A percentile compares a stretch with the other conserved stretches of the same genome.
Evolutionary conservation across 2,888 invertebrate genomes (phyloP).

Genomic region (Myopa testacea): DNA sequence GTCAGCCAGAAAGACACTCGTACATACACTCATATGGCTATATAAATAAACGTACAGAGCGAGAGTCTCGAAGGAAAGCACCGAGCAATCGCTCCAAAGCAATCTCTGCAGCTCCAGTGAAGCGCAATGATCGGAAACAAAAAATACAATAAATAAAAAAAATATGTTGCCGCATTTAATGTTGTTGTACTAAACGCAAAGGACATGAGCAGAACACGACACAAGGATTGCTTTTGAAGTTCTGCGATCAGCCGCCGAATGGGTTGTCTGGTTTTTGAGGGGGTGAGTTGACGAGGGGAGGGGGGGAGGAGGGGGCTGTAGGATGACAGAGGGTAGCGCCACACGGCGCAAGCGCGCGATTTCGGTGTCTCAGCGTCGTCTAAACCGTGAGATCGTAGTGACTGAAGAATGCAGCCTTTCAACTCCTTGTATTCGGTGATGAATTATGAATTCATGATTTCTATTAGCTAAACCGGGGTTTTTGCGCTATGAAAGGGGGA

Average conservation of each 20-base stretch:
- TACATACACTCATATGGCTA: too few relatives aligned
- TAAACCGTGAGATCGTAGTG: constrained; percentile 4
- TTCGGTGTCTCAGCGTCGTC: not conserved
- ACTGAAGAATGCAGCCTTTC: constrained; percentile 27
- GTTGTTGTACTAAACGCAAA: constrained; percentile 42
- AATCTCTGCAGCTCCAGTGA: constrained; percentile 25
- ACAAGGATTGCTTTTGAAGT: constrained; percentile 49
- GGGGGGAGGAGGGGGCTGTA: not conserved
- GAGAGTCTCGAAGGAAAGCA: not conserved
- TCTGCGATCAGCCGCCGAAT: constrained; percentile 39
- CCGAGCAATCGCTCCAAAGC: constrained; percentile 44
- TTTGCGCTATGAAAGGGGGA: too few relatives aligned
- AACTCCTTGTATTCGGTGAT: constrained; percentile 29
- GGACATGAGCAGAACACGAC: constrained; percentile 54
- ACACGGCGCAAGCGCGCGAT: not conserved
- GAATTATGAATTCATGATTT: constrained; percentile 18
- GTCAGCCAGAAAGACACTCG: not conserved
- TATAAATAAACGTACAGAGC: not conserved
- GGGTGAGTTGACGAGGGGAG: not conserved
- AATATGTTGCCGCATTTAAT: constrained; percentile 25
- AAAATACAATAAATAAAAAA: not conserved
- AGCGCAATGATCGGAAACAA: constrained; percentile 27
- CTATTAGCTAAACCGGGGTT: too few relatives aligned
- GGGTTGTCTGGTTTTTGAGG: not conserved
- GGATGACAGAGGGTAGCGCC: constrained; percentile 12